These are phyloP conservation scores for Mythimna ferrago DNA, from an alignment of 2,888 invertebrate species.

Conservation along the genomic window DNA sequence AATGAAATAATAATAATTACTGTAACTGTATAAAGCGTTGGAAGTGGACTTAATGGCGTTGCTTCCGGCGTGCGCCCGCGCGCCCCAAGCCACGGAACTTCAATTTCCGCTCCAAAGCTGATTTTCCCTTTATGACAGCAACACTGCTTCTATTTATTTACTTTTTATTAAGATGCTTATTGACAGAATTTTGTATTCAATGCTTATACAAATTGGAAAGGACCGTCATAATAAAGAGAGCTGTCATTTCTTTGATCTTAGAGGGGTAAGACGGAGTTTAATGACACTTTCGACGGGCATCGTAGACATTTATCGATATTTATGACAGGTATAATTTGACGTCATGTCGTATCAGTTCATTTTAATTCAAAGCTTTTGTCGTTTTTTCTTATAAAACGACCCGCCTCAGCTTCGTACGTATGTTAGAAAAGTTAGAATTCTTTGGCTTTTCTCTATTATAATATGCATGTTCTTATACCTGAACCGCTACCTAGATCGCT, in stretches of 20 bases:
- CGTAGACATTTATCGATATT: slow-evolving; percentile 2
- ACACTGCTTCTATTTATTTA: slow-evolving; percentile 72
- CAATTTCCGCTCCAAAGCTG: slow-evolving; percentile 85
- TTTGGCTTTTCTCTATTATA: no score
- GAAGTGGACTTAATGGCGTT: slow-evolving; percentile 79
- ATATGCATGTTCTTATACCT: no score
- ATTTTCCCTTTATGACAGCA: slow-evolving; percentile 82
- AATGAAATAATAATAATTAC: slow-evolving; percentile 74
- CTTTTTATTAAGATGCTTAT: slow-evolving; percentile 70
- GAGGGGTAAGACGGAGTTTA: background rate
- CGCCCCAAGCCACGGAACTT: slow-evolving; percentile 82
- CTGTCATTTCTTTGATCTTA: slow-evolving; percentile 32
- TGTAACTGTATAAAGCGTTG: slow-evolving; percentile 70
- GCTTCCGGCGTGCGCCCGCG: slow-evolving; percentile 81
- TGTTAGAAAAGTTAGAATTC: no score
- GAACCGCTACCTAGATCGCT: no score
- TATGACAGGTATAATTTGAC: background rate
- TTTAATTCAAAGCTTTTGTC: background rate
- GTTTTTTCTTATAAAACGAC: no score
- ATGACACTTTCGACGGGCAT: background rate
- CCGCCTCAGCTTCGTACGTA: no score
- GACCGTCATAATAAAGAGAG: slow-evolving; percentile 35
- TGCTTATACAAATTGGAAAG: slow-evolving; percentile 40
- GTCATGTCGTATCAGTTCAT: background rate
- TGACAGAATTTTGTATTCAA: slow-evolving; percentile 65